Evolutionary conservation across 2,797 vertebrate genomes (phyloP).

Genomic region (Apodemus agrarius): DNA sequence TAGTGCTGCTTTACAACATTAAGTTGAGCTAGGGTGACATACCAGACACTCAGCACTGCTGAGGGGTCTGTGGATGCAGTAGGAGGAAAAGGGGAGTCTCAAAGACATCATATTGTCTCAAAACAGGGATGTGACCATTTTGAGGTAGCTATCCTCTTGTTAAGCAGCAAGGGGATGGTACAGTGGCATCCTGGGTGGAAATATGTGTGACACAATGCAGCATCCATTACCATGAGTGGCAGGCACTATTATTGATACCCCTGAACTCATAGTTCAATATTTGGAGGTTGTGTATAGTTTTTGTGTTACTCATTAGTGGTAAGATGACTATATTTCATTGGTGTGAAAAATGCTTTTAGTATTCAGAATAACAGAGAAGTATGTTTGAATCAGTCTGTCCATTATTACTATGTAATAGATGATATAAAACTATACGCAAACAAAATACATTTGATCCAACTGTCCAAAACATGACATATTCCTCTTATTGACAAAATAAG

Average conservation of each 20-base stretch:
- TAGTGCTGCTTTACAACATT: not conserved
- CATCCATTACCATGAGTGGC: not conserved
- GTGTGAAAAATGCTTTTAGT: conserved; percentile 9
- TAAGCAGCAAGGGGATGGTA: not conserved
- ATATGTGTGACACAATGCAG: fast-evolving
- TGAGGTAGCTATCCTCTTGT: not conserved
- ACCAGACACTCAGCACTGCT: not conserved
- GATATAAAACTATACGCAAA: conserved; percentile 12
- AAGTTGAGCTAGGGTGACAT: not conserved
- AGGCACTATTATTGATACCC: not conserved
- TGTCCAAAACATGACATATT: conserved; percentile 1
- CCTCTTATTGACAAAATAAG: conserved; percentile 54
- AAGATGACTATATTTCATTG: not conserved
- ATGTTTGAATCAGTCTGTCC: conserved; percentile 48
- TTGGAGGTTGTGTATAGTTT: not conserved
- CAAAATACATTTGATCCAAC: conserved; percentile 42
- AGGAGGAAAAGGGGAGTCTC: not conserved
- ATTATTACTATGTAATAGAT: conserved; percentile 8
- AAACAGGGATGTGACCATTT: not conserved
- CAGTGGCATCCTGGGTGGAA: fast-evolving
- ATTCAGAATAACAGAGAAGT: conserved; percentile 42
- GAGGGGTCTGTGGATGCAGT: not conserved
- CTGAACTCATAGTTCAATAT: not conserved
- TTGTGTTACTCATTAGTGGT: not conserved
- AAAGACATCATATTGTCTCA: not conserved